A percentile compares a stretch with the other conserved stretches of the same genome.
Conservation (phyloP, 2,797 vertebrate genomes). For the Labroides dimidiatus region DNA sequence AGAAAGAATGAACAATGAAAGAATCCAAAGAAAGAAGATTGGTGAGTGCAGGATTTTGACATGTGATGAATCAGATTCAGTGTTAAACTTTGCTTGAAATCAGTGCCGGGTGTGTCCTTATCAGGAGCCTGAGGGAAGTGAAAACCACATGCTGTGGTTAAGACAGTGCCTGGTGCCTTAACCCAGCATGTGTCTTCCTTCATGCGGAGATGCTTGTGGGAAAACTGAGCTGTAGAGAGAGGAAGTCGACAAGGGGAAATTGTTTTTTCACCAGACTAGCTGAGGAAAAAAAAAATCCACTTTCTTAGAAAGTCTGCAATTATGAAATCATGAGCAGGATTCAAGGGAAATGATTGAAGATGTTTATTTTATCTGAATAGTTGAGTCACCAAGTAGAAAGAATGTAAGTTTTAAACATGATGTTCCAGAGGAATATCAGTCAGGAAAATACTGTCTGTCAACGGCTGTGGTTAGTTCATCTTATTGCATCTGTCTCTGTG, state of each 20-base stretch:
- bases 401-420: background rate
- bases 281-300: constrained; percentile 25
- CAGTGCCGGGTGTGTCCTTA: constrained; percentile 47
- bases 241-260: constrained; percentile 17
- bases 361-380: constrained; percentile 7
- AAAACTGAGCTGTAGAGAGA: constrained; percentile 47
- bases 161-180: constrained; percentile 44
- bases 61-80: constrained; percentile 31
- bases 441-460: background rate
- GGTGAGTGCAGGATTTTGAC: constrained; percentile 5
- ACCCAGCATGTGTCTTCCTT: constrained; percentile 47
- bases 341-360: background rate
- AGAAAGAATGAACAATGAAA: background rate
- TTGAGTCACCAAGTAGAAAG: background rate
- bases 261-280: background rate
- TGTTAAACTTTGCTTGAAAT: constrained; percentile 39
- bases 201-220: constrained; percentile 46
- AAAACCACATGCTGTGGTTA: constrained; percentile 66
- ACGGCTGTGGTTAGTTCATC: background rate
- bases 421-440: background rate
- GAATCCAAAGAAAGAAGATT: background rate
- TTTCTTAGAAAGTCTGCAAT: background rate
- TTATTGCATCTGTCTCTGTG: too few relatives aligned
- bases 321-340: constrained; percentile 3
- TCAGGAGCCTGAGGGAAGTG: constrained; percentile 28